Base-by-base conservation (phyloP, 2,888 invertebrate species). In the Pyrrhia umbra region DNA sequence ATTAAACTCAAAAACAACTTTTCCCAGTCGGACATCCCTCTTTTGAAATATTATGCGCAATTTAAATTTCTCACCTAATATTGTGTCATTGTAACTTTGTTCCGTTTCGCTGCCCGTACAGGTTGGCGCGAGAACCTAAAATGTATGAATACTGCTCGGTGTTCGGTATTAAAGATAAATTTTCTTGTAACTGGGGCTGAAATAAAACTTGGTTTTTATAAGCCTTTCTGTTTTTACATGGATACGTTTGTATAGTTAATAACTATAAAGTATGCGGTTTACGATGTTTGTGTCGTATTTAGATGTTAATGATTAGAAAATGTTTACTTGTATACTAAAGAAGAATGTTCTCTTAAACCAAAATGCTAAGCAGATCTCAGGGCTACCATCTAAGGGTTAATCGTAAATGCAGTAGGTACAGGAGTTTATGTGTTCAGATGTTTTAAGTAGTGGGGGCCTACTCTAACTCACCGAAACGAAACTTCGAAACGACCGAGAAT, bases 41-140 rank as follows among this genome's bases (percentile, higher is more conserved):
- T 39, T 71, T 65, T 74, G 46, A 70, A 77, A 68, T 78, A 73
- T 75, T 65, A 72, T 52, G 55, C 57, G 65, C 69, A 69, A 66
- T 77, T 69, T 74, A 69, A 61, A 69, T 66, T 50, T 58, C 50
- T 16, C 63, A 51, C 55, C 60, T 69, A 74, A 64, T 70, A 60
- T 40, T 59, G 23, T 58, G 60, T 67, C 59, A 63, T 67, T 71
- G 52, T 70, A 68, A 78, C 62, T 78, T 77, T 68, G 72, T 79
- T 75, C 61, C 54, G 42, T 68, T 62, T 42, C 40, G 46, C 25
- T 58, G 52, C 30, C 63, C 51, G 43, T 60, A 49, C 58, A 37
- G 52, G 56, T 47, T 52, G 46, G 62, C 50, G 62, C 46, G 50
- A 59, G 58, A 70, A 68, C 58, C 57, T 46, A 60, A 66, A 68